Evolutionary conservation across 2,888 invertebrate species (phyloP), one percentile per base, ranked within the genome.

Genomic region (Eudasyphora cyanicolor): DNA sequence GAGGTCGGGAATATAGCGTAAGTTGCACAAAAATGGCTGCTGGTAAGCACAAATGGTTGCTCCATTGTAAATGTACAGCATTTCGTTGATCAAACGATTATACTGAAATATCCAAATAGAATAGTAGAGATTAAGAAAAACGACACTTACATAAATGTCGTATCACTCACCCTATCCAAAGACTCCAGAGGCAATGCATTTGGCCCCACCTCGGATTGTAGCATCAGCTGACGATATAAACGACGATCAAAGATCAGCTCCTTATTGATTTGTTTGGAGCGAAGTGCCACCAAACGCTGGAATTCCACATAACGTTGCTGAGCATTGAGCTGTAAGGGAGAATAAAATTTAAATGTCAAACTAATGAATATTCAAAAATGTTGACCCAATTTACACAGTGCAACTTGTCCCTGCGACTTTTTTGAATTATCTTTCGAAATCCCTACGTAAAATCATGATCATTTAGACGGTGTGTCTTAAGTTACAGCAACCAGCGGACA

Each of bases 41-140:
- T 97, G 95, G 92, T 96, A 95, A 0, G 95, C 96, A 89, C 97
- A 97, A 82, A 97, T 95, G 76, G 96, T 95, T 0, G 97, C 97
- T 0, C 94, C 95, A 89, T 97, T 97, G 92, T 97, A 98, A 0
- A 97, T 95, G 0, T 96, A 95, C 17, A 97, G 93, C 97, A 98
- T 97, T 89, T 97, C 96, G 89, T 97, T 97, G 87, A 97, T 96
- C 49, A 97, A 92, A 64, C 97, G 94, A 92, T 97, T 97, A 91
- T 97, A 97, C 97, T 97, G 93, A 38, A 93, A 67, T 27, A 51
- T 10, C 2, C 14, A 45, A 5, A 45, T 45, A 45, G 45, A 45
- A 14, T 29, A 32, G 21, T 0, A 27, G 29, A 6, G 8, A 38
- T n/a, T n/a, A n/a, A 38, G 12, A 17, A 8, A 4, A 4, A 29